Conservation (phyloP, 2,797 vertebrate genomes). For the Capromys pilorides region DNA sequence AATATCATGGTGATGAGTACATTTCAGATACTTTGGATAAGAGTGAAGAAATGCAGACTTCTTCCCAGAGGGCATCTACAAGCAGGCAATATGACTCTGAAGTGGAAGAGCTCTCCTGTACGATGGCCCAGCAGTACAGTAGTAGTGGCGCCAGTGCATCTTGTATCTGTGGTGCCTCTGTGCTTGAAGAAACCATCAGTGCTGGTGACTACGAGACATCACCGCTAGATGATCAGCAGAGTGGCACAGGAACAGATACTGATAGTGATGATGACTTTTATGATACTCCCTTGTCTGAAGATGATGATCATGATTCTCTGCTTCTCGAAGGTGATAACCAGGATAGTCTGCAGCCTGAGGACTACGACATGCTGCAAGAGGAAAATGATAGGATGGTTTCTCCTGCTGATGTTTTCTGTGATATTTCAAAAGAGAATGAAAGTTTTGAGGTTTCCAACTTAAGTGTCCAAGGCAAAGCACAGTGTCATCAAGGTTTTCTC, state of each 20-base stretch:
- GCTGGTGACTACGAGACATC: constrained; percentile 78
- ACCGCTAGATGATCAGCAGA: constrained; percentile 65
- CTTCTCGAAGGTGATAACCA: constrained; percentile 64
- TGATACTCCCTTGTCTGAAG: constrained; percentile 72
- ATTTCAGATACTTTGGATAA: not conserved
- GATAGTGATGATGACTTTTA: constrained; percentile 71
- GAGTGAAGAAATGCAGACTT: not conserved
- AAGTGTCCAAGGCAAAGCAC: not conserved
- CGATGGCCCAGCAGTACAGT: fast-evolving
- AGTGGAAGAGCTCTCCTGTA: not conserved
- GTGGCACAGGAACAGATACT: constrained; percentile 53
- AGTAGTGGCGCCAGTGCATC: fast-evolving
- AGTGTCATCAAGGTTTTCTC: constrained; percentile 59
- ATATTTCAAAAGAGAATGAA: constrained; percentile 44
- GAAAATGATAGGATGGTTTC: constrained; percentile 50
- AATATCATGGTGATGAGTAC: not conserved
- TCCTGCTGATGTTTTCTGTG: constrained; percentile 61
- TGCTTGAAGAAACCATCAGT: constrained; percentile 39
- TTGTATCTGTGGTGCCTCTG: not conserved
- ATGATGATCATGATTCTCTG: constrained; percentile 78
- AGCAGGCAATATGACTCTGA: not conserved
- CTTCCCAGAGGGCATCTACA: not conserved
- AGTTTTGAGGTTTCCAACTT: constrained; percentile 40
- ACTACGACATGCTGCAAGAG: constrained; percentile 70
- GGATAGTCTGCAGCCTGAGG: constrained; percentile 71